Conservation (phyloP, 2,113 vertebrate genomes). For the Scomber colias region DNA sequence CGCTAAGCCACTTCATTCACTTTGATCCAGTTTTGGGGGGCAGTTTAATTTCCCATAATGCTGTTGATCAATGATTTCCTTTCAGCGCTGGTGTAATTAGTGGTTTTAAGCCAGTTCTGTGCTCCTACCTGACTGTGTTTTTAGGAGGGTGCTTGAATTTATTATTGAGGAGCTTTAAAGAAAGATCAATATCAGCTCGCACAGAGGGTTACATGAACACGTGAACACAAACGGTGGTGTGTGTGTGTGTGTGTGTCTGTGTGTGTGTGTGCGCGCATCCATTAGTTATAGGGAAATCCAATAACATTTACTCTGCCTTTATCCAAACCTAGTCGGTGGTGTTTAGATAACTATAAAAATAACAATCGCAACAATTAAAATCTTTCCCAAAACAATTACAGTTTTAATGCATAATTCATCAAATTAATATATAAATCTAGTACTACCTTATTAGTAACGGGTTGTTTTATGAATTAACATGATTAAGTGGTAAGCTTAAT, state of each 20-base stretch:
- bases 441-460: slow-evolving; percentile 55
- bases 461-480: slow-evolving; percentile 72
- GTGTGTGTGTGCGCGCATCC: slow-evolving; percentile 4
- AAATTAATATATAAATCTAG: slow-evolving; percentile 59
- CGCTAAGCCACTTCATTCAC: slow-evolving; percentile 87
- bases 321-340: slow-evolving; percentile 27
- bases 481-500: slow-evolving; percentile 65
- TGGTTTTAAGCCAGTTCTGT: slow-evolving; percentile 86
- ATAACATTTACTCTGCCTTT: slow-evolving; percentile 31
- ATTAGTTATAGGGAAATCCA: slow-evolving; percentile 11
- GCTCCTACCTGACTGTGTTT: slow-evolving; percentile 79
- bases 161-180: slow-evolving; percentile 87
- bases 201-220: slow-evolving; percentile 60
- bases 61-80: slow-evolving; percentile 93
- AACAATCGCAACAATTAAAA: slow-evolving; percentile 63
- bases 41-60: slow-evolving; percentile 90
- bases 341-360: slow-evolving; percentile 58
- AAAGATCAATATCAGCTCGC: slow-evolving; percentile 88
- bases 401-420: slow-evolving; percentile 66
- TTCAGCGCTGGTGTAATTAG: slow-evolving; percentile 94
- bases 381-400: slow-evolving; percentile 51
- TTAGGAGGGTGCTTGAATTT: slow-evolving; percentile 75
- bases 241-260: slow-evolving; percentile 24
- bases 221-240: slow-evolving; percentile 20
- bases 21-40: slow-evolving; percentile 90